phyloP scores from a whole-genome alignment of 2,888 invertebrate species.

The Agrotis ipsilon region DNA sequence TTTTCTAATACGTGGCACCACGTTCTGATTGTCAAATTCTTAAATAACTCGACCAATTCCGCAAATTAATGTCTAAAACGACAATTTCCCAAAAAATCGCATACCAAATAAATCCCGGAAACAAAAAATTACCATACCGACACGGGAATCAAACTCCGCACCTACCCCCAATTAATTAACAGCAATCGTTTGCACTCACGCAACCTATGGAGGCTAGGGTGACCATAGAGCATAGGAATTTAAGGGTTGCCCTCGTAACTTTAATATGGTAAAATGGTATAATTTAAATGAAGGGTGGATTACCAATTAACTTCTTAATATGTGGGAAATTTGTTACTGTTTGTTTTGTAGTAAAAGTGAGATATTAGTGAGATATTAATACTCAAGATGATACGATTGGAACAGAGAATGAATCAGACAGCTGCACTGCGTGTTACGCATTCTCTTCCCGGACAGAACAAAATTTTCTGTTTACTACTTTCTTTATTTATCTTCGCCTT shows the following conservation, averaged over 20 bases:
- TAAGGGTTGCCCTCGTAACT: conserved; percentile 68
- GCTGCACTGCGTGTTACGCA: too few species aligned
- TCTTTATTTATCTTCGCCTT: too few species aligned
- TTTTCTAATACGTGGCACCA: too few species aligned
- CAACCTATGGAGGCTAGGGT: conserved; percentile 58
- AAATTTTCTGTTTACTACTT: too few species aligned
- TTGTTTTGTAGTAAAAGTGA: conserved; percentile 47
- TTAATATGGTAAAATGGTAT: conserved; percentile 51
- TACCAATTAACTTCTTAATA: conserved; percentile 70
- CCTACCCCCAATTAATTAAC: conserved; percentile 61
- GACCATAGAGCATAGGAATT: conserved; percentile 77
- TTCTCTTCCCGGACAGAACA: too few species aligned
- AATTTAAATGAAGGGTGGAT: conserved; percentile 63
- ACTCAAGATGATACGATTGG: too few species aligned
- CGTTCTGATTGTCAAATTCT: too few species aligned
- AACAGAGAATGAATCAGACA: too few species aligned
- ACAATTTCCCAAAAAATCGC: conserved; percentile 1
- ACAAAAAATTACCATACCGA: conserved; percentile 62
- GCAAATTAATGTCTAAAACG: background rate
- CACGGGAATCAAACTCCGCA: conserved; percentile 60
- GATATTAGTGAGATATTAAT: conserved; percentile 4
- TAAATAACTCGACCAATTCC: too few species aligned
- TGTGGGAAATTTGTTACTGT: conserved; percentile 65
- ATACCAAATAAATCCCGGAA: conserved; percentile 60
- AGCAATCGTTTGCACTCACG: conserved; percentile 72